Evolutionary conservation across 1,140 invertebrate genomes (phyloP).

Genomic region (Pseudomyrmex pallidus): DNA sequence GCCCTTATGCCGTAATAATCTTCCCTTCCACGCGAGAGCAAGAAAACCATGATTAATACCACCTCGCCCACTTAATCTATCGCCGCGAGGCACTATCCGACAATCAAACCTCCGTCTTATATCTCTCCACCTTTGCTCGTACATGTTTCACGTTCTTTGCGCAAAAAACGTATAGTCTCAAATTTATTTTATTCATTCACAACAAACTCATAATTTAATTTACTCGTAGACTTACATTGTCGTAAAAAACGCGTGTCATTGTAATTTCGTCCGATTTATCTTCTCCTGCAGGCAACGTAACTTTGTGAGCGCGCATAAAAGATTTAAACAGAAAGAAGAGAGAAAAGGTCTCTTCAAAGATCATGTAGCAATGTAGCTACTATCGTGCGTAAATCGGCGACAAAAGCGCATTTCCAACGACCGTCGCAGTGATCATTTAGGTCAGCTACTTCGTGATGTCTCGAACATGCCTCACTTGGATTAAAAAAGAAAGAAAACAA

Average conservation of each 20-base stretch:
- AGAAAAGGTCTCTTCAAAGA: slow-evolving; percentile 25
- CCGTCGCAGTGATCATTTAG: slow-evolving; percentile 74
- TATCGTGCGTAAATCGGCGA: slow-evolving; percentile 48
- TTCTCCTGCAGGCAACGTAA: slow-evolving; percentile 56
- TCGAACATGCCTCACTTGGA: slow-evolving; percentile 43
- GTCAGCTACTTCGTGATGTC: slow-evolving; percentile 69
- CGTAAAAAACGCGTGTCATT: not conserved
- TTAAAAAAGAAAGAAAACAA: slow-evolving; percentile 21
- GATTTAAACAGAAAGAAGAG: slow-evolving; percentile 16
- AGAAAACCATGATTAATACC: slow-evolving; percentile 78
- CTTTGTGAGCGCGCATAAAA: not conserved
- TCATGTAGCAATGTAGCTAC: slow-evolving; percentile 1
- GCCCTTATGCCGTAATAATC: slow-evolving; percentile 69
- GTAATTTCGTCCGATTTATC: slow-evolving; percentile 49
- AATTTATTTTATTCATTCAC: not conserved
- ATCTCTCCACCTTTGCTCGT: slow-evolving; percentile 32
- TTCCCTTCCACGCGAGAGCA: slow-evolving; percentile 49
- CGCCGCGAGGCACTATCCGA: slow-evolving; percentile 49
- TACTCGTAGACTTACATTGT: slow-evolving; percentile 11
- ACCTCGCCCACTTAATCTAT: slow-evolving; percentile 61
- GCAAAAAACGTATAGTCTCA: not conserved
- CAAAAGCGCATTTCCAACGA: slow-evolving; percentile 70
- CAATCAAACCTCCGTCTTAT: slow-evolving; percentile 44
- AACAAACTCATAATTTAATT: slow-evolving; percentile 4
- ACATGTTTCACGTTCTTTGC: not conserved